Conservation (phyloP, 2,797 vertebrate genomes). For the Micropoecilia bifurca region DNA sequence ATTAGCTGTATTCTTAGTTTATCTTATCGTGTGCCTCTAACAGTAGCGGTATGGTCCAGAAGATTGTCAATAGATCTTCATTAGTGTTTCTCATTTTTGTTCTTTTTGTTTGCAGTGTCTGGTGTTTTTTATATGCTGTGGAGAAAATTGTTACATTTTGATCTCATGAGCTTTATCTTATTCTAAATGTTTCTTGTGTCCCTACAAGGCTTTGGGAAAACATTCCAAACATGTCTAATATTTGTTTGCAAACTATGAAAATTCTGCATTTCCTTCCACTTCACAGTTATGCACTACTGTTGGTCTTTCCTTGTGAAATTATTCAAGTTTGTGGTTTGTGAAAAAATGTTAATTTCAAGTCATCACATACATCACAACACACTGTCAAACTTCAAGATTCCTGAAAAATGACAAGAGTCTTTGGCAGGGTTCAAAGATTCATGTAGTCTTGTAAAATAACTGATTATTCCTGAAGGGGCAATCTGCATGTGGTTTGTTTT, state of each 20-base stretch:
- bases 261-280: background rate
- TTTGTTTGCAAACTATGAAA: background rate
- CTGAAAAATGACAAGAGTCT: conserved; percentile 42
- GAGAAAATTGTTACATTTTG: background rate
- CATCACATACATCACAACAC: background rate
- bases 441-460: conserved; percentile 67
- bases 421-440: conserved; percentile 64
- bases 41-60: background rate
- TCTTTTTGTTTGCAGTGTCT: background rate
- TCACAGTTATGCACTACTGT: background rate
- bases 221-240: background rate
- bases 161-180: background rate
- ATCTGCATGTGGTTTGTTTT: conserved; percentile 78
- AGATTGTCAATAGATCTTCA: background rate
- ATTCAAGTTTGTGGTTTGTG: background rate
- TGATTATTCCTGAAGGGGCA: conserved; percentile 75
- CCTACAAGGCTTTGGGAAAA: background rate
- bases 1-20: background rate
- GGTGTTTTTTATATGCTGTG: background rate
- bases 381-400: conserved; percentile 27
- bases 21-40: background rate
- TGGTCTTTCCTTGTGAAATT: background rate
- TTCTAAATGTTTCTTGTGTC: background rate
- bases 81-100: background rate
- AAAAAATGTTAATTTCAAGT: background rate